Evolutionary conservation across 1,140 invertebrate genomes (phyloP).

Genomic region (Meloidogyne floridensis): DNA sequence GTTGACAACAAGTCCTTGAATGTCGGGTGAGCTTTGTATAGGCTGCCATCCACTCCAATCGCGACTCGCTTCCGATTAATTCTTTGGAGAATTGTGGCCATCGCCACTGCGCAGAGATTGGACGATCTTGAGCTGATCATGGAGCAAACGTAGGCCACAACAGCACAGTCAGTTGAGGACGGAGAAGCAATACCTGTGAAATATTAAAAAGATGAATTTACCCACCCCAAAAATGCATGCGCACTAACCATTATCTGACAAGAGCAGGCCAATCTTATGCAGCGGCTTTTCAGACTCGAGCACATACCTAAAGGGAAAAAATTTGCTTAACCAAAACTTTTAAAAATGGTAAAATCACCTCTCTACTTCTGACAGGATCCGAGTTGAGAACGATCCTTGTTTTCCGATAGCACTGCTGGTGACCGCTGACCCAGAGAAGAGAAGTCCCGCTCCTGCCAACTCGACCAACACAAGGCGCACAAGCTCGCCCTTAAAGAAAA

Average conservation of each 20-base stretch:
- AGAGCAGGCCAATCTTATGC: not conserved
- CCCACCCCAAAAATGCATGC: not conserved
- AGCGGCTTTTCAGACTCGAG: not conserved
- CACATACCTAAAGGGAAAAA: not conserved
- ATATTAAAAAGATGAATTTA: no score
- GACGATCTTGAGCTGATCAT: conserved; percentile 83
- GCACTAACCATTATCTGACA: not conserved
- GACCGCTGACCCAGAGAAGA: not conserved
- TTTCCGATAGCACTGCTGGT: not conserved
- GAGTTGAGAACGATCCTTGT: not conserved
- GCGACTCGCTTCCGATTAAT: conserved; percentile 81
- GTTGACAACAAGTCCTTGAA: conserved; percentile 93
- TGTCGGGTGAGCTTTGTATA: conserved; percentile 94
- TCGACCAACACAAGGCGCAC: not conserved
- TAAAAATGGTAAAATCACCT: no score
- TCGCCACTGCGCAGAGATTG: conserved; percentile 84
- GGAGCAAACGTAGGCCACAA: conserved; percentile 83
- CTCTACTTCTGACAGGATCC: not conserved
- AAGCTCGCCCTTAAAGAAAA: not conserved
- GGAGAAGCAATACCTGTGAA: not conserved
- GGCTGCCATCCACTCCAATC: conserved; percentile 93
- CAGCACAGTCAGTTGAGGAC: conserved; percentile 67
- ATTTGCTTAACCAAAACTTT: no score
- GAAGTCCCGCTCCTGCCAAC: not conserved
- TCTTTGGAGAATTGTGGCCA: conserved; percentile 74